Evolutionary conservation across 2,888 invertebrate genomes (phyloP).

Genomic region (Drosophila diplacantha): DNA sequence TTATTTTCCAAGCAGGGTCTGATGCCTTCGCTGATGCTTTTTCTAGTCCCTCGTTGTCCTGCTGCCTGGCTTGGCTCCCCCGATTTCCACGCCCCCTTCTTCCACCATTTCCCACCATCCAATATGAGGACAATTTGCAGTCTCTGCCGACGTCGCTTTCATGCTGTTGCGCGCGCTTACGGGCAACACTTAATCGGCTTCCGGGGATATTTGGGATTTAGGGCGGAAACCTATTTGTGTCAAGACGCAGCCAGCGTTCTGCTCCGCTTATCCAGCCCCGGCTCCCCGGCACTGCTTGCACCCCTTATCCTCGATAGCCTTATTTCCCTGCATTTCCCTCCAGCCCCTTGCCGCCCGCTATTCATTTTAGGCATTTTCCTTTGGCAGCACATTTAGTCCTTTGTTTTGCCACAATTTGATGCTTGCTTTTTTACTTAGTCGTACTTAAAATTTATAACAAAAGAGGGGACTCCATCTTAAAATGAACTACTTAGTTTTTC

Average conservation of each 20-base stretch:
- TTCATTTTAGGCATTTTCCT: conserved; percentile 65
- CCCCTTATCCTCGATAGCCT: conserved; percentile 45
- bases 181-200: conserved; percentile 74
- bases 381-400: conserved; percentile 54
- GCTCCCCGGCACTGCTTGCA: neutral
- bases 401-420: conserved; percentile 69
- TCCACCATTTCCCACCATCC: conserved; percentile 5
- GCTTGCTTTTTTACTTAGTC: conserved; percentile 69
- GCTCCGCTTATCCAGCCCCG: conserved; percentile 25
- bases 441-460: conserved; percentile 70
- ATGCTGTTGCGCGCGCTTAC: conserved; percentile 67
- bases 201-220: conserved; percentile 72
- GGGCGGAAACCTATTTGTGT: conserved; percentile 73
- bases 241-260: conserved; percentile 60
- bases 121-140: conserved; percentile 58
- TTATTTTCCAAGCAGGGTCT: conserved; percentile 48
- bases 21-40: conserved; percentile 37
- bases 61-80: neutral
- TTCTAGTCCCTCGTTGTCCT: conserved; percentile 23
- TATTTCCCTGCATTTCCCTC: conserved; percentile 43
- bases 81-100: neutral
- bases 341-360: conserved; percentile 44
- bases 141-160: conserved; percentile 45
- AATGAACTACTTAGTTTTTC: conserved; percentile 69
- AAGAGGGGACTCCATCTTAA: conserved; percentile 53